These are phyloP conservation scores for Lasioglossum leucozonium DNA, from an alignment of 2,888 invertebrate genomes.

Conservation along the genomic window DNA sequence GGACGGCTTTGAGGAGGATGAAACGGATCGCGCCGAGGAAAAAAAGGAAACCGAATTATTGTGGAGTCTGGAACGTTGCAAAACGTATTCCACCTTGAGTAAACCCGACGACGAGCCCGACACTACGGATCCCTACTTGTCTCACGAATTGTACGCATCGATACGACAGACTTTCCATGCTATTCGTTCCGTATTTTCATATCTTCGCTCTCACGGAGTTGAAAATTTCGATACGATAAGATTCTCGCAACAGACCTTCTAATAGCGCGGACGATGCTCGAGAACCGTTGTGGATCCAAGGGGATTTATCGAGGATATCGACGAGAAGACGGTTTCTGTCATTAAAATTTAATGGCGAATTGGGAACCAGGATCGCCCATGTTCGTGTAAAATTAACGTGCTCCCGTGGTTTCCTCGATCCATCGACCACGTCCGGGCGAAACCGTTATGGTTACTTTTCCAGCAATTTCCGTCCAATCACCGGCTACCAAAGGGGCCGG, in stretches of 20 bases:
- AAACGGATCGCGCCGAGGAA: slow-evolving; percentile 21
- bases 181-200: not conserved
- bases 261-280: not conserved
- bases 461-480: slow-evolving; percentile 61
- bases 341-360: slow-evolving; percentile 10
- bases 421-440: not conserved
- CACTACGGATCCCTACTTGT: slow-evolving; percentile 53
- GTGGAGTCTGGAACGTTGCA: slow-evolving; percentile 31
- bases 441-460: slow-evolving; percentile 49
- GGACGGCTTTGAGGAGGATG: slow-evolving; percentile 20
- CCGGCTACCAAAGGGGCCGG: slow-evolving; percentile 42
- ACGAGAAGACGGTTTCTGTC: not conserved
- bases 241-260: not conserved
- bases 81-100: slow-evolving; percentile 22
- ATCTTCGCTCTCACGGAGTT: not conserved
- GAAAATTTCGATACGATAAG: not conserved
- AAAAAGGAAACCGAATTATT: not conserved
- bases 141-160: slow-evolving; percentile 59
- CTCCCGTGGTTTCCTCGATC: not conserved
- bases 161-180: not conserved
- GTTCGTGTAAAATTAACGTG: slow-evolving; percentile 11
- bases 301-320: not conserved
- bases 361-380: not conserved
- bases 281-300: not conserved
- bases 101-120: slow-evolving; percentile 30